These are phyloP conservation scores for Falco novaeseelandiae DNA, from an alignment of 2,797 vertebrate genomes.

Conservation along the genomic window DNA sequence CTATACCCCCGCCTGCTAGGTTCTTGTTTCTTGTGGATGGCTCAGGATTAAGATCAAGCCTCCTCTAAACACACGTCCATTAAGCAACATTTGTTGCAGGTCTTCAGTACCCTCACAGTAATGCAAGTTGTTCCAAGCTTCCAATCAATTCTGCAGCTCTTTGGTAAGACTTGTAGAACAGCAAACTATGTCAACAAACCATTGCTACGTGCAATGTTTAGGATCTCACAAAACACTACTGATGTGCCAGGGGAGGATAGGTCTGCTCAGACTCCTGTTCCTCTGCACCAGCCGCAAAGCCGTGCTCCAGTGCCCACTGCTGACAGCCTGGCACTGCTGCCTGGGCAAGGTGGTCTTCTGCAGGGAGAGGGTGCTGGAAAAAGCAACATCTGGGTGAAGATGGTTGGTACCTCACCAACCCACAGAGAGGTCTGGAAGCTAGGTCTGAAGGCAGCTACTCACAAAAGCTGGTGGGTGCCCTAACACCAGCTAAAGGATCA, in stretches of 20 bases:
- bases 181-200: background rate
- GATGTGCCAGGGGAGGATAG: background rate
- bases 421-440: background rate
- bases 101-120: background rate
- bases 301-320: background rate
- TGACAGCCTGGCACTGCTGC: background rate
- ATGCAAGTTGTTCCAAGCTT: background rate
- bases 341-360: background rate
- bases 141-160: background rate
- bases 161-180: too few relatives aligned
- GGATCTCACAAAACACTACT: background rate
- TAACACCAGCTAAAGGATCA: background rate
- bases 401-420: background rate
- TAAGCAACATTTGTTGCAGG: background rate
- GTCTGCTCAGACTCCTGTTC: background rate
- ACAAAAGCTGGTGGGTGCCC: background rate
- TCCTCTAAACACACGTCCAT: background rate
- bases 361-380: background rate
- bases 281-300: background rate
- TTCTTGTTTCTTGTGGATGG: background rate
- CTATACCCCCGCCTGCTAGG: background rate
- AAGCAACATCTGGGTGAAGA: background rate
- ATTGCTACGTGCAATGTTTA: rapidly evolving
- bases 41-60: background rate
- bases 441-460: background rate